phyloP scores from a whole-genome alignment of 2,888 invertebrate genomes.

The Chymomyza amoena region DNA sequence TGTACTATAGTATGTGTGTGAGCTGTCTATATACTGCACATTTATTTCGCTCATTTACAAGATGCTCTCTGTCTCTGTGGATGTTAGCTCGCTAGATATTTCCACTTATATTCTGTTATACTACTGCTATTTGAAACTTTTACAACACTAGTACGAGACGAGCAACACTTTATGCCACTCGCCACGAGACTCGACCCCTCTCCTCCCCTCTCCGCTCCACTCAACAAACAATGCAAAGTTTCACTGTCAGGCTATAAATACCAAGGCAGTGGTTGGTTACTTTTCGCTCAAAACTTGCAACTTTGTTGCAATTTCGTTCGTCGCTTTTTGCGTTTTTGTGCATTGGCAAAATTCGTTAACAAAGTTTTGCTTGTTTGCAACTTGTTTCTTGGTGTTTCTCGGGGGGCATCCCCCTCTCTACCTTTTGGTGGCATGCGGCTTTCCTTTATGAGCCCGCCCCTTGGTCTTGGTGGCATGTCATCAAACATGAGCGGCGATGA shows the following conservation, averaged over 20 bases:
- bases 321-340: background rate
- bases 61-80: background rate
- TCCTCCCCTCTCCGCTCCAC: background rate
- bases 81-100: constrained; percentile 10
- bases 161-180: too few species aligned
- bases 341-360: constrained; percentile 41
- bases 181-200: background rate
- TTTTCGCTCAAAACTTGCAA: background rate
- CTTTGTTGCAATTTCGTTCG: background rate
- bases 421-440: too few species aligned
- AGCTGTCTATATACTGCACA: constrained; percentile 31
- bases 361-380: constrained; percentile 65
- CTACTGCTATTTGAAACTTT: constrained; percentile 35
- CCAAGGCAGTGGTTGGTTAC: constrained; percentile 31
- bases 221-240: constrained; percentile 28
- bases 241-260: constrained; percentile 40
- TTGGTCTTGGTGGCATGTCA: constrained; percentile 47
- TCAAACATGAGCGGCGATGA: constrained; percentile 47
- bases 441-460: too few species aligned
- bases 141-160: constrained; percentile 1
- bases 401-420: too few species aligned
- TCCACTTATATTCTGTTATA: constrained; percentile 40
- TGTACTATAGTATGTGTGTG: constrained; percentile 11
- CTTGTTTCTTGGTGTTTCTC: constrained; percentile 52
- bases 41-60: constrained; percentile 35